Evolutionary conservation across 1,140 invertebrate species (phyloP), one percentile per base, ranked within the genome.

Genomic region (Archivesica marissinica): DNA sequence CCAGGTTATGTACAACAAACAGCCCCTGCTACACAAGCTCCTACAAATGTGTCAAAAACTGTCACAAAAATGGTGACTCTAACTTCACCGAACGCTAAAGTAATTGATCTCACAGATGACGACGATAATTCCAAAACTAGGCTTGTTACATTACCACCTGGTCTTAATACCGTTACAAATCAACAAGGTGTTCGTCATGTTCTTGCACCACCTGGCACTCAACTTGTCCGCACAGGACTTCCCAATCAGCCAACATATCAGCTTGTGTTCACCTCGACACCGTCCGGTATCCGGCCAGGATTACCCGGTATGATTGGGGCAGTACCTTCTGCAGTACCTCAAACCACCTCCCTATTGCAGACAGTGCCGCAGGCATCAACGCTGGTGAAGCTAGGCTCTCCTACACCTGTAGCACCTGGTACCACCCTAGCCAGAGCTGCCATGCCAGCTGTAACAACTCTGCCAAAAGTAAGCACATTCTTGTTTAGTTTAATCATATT

Each of bases 51-150:
- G 7, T 1, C 50, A 54, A 76, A 76, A 76, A 54, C 30, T 17
- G 39, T n/a, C 2, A 6, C 23, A 25, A 61, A 77, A 59, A 56
- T 54, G 33, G 35, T 77, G 20, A 61, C 35, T 13, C 17, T 77
- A 52, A 7, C 74, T 39, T 76, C 70, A 44, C 64, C 80, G 23
- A 39, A 23, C n/a, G 50, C 70, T 25, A 85, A 85, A 70, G 74
- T 85, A 13, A 85, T 85, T 39, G 82, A 85, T 52, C 75, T 85
- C 35, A 85, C 82, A 0, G 82, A 77, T n/a, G 82, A 85, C 52
- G 82, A 85, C 56, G 82, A 85, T 54, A 56, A 38, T 30, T 30
- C 47, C 7, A 72, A 83, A 54, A 61, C 50, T 28, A 70, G 70
- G 23, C 52, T 83, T 11, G 35, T 83, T 59, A 23, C 61, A 23